Conservation (phyloP, 2,888 invertebrate genomes). For the Noctua janthina region DNA sequence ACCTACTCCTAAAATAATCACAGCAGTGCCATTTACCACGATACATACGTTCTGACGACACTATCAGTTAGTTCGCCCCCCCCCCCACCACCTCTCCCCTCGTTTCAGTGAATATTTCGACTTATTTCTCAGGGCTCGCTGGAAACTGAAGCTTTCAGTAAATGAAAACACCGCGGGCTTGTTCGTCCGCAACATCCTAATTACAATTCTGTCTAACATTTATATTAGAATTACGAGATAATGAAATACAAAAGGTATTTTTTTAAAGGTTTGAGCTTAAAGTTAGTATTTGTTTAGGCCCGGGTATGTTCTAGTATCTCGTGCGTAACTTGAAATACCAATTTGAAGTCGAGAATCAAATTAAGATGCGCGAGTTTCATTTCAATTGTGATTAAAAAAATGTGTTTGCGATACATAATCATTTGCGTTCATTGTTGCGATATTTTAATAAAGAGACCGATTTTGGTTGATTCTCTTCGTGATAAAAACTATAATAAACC, state of each 20-base stretch:
- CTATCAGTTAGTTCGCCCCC: background rate
- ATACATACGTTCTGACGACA: constrained; percentile 28
- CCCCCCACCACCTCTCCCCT: no score
- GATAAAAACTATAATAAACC: background rate
- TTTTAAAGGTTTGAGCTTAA: background rate
- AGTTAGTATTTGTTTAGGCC: constrained; percentile 12
- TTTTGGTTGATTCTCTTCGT: background rate
- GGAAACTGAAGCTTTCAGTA: constrained; percentile 33
- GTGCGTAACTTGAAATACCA: no score
- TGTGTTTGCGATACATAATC: background rate
- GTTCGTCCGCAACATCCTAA: constrained; percentile 12
- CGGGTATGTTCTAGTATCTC: background rate
- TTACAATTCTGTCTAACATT: constrained; percentile 38
- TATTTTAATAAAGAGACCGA: background rate
- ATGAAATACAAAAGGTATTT: background rate
- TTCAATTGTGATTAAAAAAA: background rate
- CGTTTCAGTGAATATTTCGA: constrained; percentile 5
- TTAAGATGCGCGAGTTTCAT: background rate
- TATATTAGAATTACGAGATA: constrained; percentile 26
- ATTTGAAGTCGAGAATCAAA: background rate
- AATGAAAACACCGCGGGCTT: constrained; percentile 14
- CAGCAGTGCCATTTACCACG: constrained; percentile 2
- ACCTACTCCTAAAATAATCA: constrained; percentile 8
- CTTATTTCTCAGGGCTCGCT: constrained; percentile 1
- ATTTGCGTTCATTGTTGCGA: background rate